Base-by-base conservation (phyloP, 2,888 invertebrate genomes). In the Amphipyra tragopoginis region DNA sequence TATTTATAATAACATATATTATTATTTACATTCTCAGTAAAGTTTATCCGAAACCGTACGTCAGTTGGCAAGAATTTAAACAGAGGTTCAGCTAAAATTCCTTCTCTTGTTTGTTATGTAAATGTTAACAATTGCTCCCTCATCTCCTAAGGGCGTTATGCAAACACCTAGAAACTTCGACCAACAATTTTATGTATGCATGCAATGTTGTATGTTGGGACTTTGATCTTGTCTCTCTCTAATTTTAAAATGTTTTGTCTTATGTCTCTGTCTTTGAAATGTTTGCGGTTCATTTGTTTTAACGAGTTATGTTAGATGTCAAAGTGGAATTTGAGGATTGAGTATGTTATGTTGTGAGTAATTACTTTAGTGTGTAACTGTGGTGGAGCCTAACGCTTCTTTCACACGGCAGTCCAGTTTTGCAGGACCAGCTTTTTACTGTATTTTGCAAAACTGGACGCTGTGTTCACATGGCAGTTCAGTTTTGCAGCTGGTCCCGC, bases 141-240 rank as follows among this genome's bases (percentile, higher is more conserved):
- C 52, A 57, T 67, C 48, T 63, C 49, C 40, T 50, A 65, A 70
- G 60, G 63, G 52, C 61, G 56, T 65, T 68, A 72, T 67, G 64
- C 62, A 72, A 75, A 78, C 77, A 60, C 44, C 63, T 64, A 50
- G 34, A 61, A 78, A 73, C 65, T 66, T 67, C 11, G 21, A 26
- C 61, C 52, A 64, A 71, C 74, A 55, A 76, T 81, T 70, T 76
- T 57, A 65, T 55, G 65, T 68, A 76, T 72, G 57, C 60, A 55
- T 15, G 61, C 65, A 69, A 75, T 74, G 60, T 75, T 59, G 65
- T 53, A 39, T 49, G 43, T 21, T 2, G 45, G 55, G 29, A 52
- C 60, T 75, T 68, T 72, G 65, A 73, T 64, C 72, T 51, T 66
- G 15, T 62, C 34, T 58, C 48, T 55, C 39, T 62, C 44, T 60